Conservation (phyloP, 2,888 invertebrate genomes). For the Andrena marginata region DNA sequence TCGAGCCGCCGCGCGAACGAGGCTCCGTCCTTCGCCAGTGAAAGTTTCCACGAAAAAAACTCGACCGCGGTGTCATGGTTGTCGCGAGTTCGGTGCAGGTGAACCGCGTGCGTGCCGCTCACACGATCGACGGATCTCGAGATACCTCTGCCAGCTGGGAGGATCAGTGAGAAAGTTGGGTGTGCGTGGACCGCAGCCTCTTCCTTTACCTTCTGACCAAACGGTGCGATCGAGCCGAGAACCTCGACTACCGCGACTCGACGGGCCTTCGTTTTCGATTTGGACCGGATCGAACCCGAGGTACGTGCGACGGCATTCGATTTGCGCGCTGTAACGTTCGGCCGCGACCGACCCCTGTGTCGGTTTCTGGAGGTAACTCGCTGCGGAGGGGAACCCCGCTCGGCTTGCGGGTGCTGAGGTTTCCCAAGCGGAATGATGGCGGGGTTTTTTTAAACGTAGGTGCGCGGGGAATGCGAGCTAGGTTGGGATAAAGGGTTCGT, state of each 20-base stretch:
- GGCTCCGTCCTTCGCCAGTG: slow-evolving; percentile 19
- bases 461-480: too few relatives aligned
- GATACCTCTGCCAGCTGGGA: neutral
- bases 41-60: slow-evolving; percentile 14
- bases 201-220: neutral
- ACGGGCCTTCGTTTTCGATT: neutral
- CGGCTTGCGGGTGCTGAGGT: too few relatives aligned
- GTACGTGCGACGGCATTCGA: neutral
- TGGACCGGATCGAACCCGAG: neutral
- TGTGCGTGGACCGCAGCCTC: slow-evolving; percentile 2
- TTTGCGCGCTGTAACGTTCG: neutral
- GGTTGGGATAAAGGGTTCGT: too few relatives aligned
- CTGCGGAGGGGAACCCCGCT: too few relatives aligned
- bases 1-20: neutral
- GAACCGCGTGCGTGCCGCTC: slow-evolving; percentile 55
- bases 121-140: slow-evolving; percentile 29
- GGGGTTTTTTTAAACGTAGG: neutral
- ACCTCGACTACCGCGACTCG: neutral
- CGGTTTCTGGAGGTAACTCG: neutral
- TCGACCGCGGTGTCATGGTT: slow-evolving; percentile 37
- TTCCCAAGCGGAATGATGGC: too few relatives aligned
- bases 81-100: slow-evolving; percentile 54
- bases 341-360: slow-evolving; percentile 9
- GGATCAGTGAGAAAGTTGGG: slow-evolving; percentile 45
- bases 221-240: neutral